Evolutionary conservation across 2,113 vertebrate genomes (phyloP).

Genomic region (Nannobrachium achirus): DNA sequence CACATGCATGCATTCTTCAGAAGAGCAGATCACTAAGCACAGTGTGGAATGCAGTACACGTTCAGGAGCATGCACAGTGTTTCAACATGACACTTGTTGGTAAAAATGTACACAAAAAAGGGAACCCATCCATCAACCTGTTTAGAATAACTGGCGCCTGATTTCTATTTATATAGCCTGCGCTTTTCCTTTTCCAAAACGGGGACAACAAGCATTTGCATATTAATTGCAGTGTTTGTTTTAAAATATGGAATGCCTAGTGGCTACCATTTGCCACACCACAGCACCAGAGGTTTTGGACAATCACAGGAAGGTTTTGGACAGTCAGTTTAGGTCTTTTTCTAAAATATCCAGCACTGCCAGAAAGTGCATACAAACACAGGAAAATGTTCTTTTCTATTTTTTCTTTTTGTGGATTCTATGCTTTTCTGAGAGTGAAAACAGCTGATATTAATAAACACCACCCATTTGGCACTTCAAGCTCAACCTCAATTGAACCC

Average conservation of each 20-base stretch:
- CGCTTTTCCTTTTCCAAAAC: background rate
- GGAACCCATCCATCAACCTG: too few relatives aligned
- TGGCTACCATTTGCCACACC: background rate
- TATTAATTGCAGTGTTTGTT: background rate
- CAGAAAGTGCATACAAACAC: too few relatives aligned
- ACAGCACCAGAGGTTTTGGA: too few relatives aligned
- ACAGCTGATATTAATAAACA: too few relatives aligned
- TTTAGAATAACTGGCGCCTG: background rate
- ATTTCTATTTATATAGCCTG: slow-evolving; percentile 11
- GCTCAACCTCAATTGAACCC: too few relatives aligned
- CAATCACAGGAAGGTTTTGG: too few relatives aligned
- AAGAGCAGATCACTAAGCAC: background rate
- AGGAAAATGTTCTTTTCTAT: too few relatives aligned
- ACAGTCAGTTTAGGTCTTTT: background rate
- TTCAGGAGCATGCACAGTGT: slow-evolving; percentile 28
- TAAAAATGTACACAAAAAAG: slow-evolving; percentile 12
- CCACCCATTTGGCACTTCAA: too few relatives aligned
- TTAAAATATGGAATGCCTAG: background rate
- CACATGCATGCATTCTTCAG: background rate
- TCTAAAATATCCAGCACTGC: too few relatives aligned
- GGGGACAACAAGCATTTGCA: too few relatives aligned
- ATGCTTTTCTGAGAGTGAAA: too few relatives aligned
- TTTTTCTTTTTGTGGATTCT: too few relatives aligned
- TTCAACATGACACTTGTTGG: slow-evolving; percentile 11
- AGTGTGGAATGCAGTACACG: background rate